These are phyloP conservation scores for Syrista parreyssii DNA, from an alignment of 2,888 invertebrate species.

Conservation along the genomic window DNA sequence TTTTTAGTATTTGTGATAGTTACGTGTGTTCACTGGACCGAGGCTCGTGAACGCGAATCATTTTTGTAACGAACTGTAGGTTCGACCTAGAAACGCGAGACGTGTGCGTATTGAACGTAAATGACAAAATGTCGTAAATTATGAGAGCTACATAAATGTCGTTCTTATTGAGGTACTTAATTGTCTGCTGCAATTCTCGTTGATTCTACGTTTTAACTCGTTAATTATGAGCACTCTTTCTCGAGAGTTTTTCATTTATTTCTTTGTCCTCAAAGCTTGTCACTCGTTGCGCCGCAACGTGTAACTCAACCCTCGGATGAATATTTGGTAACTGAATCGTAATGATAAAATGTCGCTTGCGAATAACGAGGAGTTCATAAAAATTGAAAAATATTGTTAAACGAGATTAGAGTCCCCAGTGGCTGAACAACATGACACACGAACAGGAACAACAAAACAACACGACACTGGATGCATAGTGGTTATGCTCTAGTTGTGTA, in stretches of 20 bases:
- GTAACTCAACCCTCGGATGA: neutral
- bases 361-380: neutral
- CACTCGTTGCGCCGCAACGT: neutral
- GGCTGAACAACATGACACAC: neutral
- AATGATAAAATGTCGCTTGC: neutral
- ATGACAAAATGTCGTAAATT: neutral
- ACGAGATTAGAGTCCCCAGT: neutral
- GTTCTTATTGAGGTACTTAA: neutral
- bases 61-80: neutral
- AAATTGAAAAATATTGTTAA: neutral
- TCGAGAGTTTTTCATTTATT: neutral
- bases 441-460: constrained; percentile 23
- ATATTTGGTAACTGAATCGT: neutral
- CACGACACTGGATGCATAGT: constrained; percentile 36
- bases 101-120: neutral
- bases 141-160: neutral
- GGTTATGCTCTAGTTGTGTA: constrained; percentile 35
- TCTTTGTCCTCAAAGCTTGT: neutral
- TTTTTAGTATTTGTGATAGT: neutral
- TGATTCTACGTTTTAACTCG: neutral
- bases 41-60: neutral
- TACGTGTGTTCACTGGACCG: neutral
- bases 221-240: neutral
- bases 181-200: neutral
- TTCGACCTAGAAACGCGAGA: neutral